These are phyloP conservation scores for Pteronotus mesoamericanus DNA, from an alignment of 2,797 vertebrate species.

Conservation along the genomic window DNA sequence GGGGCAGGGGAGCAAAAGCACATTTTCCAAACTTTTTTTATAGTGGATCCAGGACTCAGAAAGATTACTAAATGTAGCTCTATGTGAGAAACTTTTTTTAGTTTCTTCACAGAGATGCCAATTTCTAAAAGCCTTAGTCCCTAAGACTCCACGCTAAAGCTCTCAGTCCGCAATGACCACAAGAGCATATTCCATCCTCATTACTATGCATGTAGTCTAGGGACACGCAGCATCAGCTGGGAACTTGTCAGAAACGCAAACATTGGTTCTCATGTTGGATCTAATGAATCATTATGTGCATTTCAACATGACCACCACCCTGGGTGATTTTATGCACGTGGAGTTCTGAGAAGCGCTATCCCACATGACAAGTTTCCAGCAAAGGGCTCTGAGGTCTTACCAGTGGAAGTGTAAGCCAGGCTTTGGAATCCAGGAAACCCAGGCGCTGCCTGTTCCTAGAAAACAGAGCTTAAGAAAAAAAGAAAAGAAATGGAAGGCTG, in stretches of 20 bases:
- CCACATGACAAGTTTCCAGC: background rate
- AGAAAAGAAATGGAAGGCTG: background rate
- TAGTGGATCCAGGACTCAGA: background rate
- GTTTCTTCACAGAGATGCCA: background rate
- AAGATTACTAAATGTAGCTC: background rate
- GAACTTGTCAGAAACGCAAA: background rate
- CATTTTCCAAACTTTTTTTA: background rate
- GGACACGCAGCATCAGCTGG: too few relatives aligned
- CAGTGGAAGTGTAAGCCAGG: background rate
- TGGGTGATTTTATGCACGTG: background rate
- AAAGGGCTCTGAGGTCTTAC: background rate
- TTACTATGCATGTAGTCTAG: background rate
- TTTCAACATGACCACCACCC: too few relatives aligned
- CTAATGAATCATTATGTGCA: background rate
- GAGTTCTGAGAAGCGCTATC: background rate
- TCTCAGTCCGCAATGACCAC: background rate
- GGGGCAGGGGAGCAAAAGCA: background rate
- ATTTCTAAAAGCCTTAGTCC: background rate
- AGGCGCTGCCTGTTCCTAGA: background rate
- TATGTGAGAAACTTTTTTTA: background rate
- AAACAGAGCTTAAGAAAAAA: background rate
- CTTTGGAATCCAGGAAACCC: background rate
- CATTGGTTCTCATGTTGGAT: background rate
- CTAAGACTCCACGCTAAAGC: background rate
- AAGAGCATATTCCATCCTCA: background rate